Conservation (phyloP, 2,888 invertebrate genomes). For the Nemoura dubitans region DNA sequence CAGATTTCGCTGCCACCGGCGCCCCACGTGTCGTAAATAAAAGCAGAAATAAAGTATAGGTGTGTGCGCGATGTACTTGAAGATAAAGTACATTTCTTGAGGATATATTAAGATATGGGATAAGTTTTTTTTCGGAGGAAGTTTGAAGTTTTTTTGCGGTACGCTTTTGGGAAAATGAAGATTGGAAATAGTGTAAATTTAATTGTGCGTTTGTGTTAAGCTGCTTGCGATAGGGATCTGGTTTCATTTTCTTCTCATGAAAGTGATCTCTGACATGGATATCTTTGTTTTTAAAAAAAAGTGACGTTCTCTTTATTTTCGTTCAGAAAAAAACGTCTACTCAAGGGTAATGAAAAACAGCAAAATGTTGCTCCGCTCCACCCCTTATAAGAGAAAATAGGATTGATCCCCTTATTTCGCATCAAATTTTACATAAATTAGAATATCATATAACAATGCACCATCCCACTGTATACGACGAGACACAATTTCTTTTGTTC, state of each 20-base stretch:
- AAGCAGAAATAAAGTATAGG: not conserved
- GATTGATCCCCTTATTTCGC: not conserved
- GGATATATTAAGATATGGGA: not conserved
- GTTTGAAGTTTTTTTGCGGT: not conserved
- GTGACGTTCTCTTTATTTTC: not conserved
- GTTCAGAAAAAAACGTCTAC: not conserved
- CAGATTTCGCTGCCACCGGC: not conserved
- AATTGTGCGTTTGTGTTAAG: not conserved
- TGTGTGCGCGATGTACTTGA: not conserved
- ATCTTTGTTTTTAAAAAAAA: not conserved
- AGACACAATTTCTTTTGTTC: not conserved
- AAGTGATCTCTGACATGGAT: not conserved
- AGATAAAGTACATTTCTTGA: not conserved
- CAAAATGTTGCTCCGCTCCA: not conserved
- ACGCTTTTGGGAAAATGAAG: not conserved
- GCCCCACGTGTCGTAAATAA: not conserved
- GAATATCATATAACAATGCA: not conserved
- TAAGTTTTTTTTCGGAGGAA: not conserved
- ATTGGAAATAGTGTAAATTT: not conserved
- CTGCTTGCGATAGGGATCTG: not conserved
- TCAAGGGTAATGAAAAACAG: not conserved
- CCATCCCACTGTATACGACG: too few species aligned
- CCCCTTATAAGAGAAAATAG: not conserved
- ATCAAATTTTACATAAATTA: conserved; percentile 3
- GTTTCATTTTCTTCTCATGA: not conserved